Evolutionary conservation across 2,113 vertebrate species (phyloP).

Genomic region (Tricholaema leucomelas): DNA sequence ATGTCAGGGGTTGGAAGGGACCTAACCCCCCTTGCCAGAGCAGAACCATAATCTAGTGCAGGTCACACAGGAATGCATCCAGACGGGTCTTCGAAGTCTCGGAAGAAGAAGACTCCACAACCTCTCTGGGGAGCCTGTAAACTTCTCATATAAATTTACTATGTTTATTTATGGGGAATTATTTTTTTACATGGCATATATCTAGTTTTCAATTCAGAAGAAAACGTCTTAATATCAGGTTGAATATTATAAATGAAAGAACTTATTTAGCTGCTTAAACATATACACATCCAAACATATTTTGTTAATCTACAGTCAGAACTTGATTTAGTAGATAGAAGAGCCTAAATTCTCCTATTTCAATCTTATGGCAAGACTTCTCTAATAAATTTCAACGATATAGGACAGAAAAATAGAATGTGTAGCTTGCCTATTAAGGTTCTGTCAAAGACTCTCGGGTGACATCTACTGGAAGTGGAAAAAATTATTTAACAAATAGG

Average conservation of each 20-base stretch:
- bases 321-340: background rate
- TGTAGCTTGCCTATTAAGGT: background rate
- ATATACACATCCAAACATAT: background rate
- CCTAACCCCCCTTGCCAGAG: too few relatives aligned
- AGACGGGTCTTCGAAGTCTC: too few relatives aligned
- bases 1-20: too few relatives aligned
- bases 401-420: constrained; percentile 1
- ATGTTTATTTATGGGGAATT: fast-evolving
- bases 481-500: background rate
- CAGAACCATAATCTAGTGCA: too few relatives aligned
- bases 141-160: background rate
- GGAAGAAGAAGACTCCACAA: too few relatives aligned
- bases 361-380: background rate
- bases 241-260: background rate
- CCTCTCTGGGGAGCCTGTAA: too few relatives aligned
- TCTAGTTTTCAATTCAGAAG: background rate
- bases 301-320: background rate
- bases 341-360: background rate
- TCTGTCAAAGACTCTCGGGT: constrained; percentile 45
- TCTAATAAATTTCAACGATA: background rate
- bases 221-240: background rate
- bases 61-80: too few relatives aligned
- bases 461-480: constrained; percentile 71
- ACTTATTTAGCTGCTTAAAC: background rate
- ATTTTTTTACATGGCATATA: background rate